Conservation (phyloP, 2,797 vertebrate species). For the Pachyuromys duprasi region DNA sequence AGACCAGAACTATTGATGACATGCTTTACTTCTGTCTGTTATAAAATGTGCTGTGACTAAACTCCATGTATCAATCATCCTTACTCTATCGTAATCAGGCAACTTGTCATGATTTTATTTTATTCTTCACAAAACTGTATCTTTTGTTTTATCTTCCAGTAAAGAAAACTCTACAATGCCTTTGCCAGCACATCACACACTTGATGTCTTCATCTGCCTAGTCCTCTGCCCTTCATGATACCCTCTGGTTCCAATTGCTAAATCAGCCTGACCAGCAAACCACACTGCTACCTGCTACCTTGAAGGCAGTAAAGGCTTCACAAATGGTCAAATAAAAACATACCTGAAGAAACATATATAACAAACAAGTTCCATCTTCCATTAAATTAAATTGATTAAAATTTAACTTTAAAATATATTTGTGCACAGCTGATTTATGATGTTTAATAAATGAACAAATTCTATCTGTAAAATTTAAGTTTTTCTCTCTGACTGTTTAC, state of each 20-base stretch:
- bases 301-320: conserved; percentile 70
- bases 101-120: not conserved
- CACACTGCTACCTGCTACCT: conserved; percentile 70
- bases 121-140: not conserved
- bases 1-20: not conserved
- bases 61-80: not conserved
- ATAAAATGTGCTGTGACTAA: conserved; percentile 12
- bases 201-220: conserved; percentile 64
- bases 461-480: not conserved
- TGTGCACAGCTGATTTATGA: conserved; percentile 35
- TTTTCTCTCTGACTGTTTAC: not conserved
- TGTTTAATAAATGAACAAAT: not conserved
- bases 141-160: not conserved
- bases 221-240: conserved; percentile 85
- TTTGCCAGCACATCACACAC: conserved; percentile 31
- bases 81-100: not conserved
- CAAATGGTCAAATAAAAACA: conserved; percentile 48
- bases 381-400: conserved; percentile 67
- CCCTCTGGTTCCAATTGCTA: conserved; percentile 80
- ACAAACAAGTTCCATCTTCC: conserved; percentile 65
- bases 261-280: conserved; percentile 69
- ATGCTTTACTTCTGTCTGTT: not conserved
- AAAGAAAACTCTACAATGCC: conserved; percentile 15
- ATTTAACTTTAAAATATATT: conserved; percentile 69
- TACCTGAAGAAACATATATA: conserved; percentile 73